Evolutionary conservation across 2,888 invertebrate genomes (phyloP), one percentile per base, ranked within the genome.

Genomic region (Tiphia femorata): DNA sequence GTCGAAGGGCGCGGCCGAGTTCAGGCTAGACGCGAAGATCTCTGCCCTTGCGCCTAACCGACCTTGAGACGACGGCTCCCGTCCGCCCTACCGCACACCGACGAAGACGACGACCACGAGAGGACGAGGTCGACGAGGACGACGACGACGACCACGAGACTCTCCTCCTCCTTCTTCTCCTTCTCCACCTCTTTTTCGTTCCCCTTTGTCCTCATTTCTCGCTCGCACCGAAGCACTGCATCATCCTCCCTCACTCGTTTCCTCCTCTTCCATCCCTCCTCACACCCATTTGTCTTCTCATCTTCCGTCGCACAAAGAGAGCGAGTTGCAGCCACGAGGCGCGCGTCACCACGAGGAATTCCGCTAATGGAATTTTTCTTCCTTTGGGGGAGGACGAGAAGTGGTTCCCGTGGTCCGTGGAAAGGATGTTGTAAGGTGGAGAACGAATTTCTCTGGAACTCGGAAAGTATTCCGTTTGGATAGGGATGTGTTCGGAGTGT

Each of bases 1-100:
- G 74, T 76, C 76, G 78, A 78, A 81, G 81, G 81, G 81, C 78
- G 79, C 78, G 79, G 78, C 72, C 67, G 69, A 70, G 72, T 74
- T 76, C 66, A 73, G 79, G 67, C 76, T 75, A 77, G 76, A 75
- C 76, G n/a, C 73, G 77, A 73, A 74, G 75, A 74, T 61, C 40
- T 3, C 46, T 80, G 79, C 80, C 78, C 81, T 81, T 81, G 79
- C 75, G 76, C 73, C 76, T 72, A 74, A 68, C 69, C 70, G 79
- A 73, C 81, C 81, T 81, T 81, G 81, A 81, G 80, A 80, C 80
- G 65, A 44, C 43, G 21, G 17, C 37, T 37, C 37, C 17, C 19
- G 19, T 16, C 25, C 25, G 27, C 10, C 38, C 25, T 38, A 25
- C 29, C 49, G 20, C n/a, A n/a, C n/a, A n/a, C n/a, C n/a, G n/a